Evolutionary conservation across 2,888 invertebrate species (phyloP), one percentile per base, ranked within the genome.

Genomic region (Elegia similella): DNA sequence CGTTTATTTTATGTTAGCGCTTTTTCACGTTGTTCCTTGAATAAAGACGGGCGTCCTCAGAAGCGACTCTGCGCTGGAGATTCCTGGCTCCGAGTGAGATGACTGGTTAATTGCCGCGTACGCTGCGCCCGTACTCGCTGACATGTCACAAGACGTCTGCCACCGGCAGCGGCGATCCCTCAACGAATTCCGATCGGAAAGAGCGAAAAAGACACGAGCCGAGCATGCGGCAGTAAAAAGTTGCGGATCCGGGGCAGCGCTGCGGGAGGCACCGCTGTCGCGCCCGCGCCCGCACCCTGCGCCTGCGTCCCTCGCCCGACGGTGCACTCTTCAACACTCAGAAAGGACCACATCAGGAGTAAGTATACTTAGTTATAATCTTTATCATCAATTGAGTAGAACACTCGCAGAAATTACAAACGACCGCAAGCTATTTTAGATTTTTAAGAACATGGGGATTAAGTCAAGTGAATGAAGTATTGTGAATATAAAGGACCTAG

Each of bases 131-230:
- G 89, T 90, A 88, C 78, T 59, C 66, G 70, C 70, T 83, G 88
- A 89, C 88, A 89, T 86, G 87, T 88, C 89, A 89, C 88, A 88
- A 84, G 88, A 85, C 87, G 87, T 88, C 86, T 87, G 88, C 91
- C 90, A 91, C 90, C 90, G 84, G 88, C 88, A 79, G 86, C 86
- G 90, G 88, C 86, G 84, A 85, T 87, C 84, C 82, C 84, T 84
- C 86, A 82, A 86, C 88, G 86, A 90, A 91, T 91, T 91, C 91
- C 91, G 69, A 87, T 83, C 77, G 86, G 81, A 76, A 88, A 88
- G 88, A 89, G 89, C 87, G 88, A 89, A 90, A 90, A 91, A 87
- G 88, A 90, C 90, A 90, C 89, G 90, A 87, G 87, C 85, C 82
- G 82, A 83, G 88, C 86, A 89, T 84, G 82, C 78, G 76, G 65